Percentiles rank a stretch among this genome's conserved stretches.
Evolutionary conservation across 1,140 invertebrate species (phyloP).

Genomic region (Ectropis grisescens): DNA sequence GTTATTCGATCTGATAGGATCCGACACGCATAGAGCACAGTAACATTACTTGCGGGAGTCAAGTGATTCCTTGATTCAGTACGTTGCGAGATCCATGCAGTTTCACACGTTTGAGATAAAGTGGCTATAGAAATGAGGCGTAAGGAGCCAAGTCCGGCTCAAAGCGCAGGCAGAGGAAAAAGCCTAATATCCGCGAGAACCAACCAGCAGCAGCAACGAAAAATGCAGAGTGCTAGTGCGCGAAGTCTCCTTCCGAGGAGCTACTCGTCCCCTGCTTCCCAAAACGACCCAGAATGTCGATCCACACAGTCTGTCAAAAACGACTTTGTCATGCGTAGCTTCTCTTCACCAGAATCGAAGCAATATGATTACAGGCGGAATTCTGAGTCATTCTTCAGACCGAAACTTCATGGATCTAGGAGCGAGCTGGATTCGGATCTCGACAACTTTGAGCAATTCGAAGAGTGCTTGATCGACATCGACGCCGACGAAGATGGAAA

Average conservation of each 20-base stretch:
- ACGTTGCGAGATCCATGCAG: slow-evolving; percentile 16
- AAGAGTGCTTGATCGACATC: slow-evolving; percentile 54
- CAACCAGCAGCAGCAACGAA: slow-evolving; percentile 44
- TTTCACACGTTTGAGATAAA: slow-evolving; percentile 26
- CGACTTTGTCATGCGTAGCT: slow-evolving; percentile 40
- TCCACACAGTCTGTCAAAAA: slow-evolving; percentile 15
- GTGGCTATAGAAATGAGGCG: slow-evolving; percentile 30
- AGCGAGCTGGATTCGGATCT: slow-evolving; percentile 55
- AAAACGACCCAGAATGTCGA: slow-evolving; percentile 23
- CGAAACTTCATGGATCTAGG: slow-evolving; percentile 38
- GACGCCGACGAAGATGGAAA: slow-evolving; percentile 46
- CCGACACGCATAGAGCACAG: slow-evolving; percentile 36
- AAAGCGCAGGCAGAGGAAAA: slow-evolving; percentile 29
- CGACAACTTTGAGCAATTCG: slow-evolving; percentile 53
- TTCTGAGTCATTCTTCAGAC: slow-evolving; percentile 35
- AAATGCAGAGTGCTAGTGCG: slow-evolving; percentile 24
- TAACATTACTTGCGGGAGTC: slow-evolving; percentile 33
- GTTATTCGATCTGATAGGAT: slow-evolving; percentile 42
- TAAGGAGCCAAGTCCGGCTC: slow-evolving; percentile 30
- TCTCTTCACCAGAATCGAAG: slow-evolving; percentile 49
- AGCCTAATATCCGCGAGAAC: slow-evolving; percentile 53
- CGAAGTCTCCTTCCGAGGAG: slow-evolving; percentile 45
- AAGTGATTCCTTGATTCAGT: slow-evolving; percentile 29
- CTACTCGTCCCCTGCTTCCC: slow-evolving; percentile 41
- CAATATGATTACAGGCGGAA: slow-evolving; percentile 27